Percentiles rank a stretch among this genome's conserved stretches.
Conservation (phyloP, 1,140 invertebrate species). For the Leptinotarsa undecemlineata region DNA sequence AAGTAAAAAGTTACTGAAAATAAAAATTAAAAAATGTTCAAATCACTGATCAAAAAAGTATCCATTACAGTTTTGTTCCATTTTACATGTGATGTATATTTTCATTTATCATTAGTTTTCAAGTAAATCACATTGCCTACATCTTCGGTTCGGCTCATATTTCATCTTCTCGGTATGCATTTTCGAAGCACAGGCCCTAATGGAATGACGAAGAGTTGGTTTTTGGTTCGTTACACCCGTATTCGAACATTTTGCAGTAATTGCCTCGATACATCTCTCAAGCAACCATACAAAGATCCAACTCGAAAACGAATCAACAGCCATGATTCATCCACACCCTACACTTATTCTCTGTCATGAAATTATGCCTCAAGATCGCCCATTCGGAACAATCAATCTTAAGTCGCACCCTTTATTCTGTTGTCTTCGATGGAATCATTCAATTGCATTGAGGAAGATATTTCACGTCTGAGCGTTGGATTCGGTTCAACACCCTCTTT, state of each 20-base stretch:
- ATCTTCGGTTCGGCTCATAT: too few species aligned
- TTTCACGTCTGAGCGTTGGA: neutral
- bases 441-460: neutral
- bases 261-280: slow-evolving; percentile 3
- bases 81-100: too few species aligned
- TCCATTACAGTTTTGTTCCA: too few species aligned
- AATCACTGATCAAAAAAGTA: too few species aligned
- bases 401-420: slow-evolving; percentile 14
- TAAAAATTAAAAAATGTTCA: too few species aligned
- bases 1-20: too few species aligned
- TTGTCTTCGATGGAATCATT: slow-evolving; percentile 6
- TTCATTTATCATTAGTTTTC: too few species aligned
- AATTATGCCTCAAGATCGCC: slow-evolving; percentile 17
- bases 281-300: neutral
- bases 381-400: slow-evolving; percentile 16
- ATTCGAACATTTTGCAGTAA: neutral
- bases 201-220: neutral
- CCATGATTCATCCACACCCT: slow-evolving; percentile 18
- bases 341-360: slow-evolving; percentile 19
- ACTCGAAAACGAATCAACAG: slow-evolving; percentile 8
- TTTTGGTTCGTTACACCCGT: slow-evolving; percentile 2
- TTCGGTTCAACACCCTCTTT: neutral
- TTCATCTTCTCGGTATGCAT: too few species aligned
- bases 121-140: too few species aligned
- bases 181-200: too few species aligned